Base-by-base conservation (phyloP, 2,797 vertebrate species). In the Euthynnus affinis region DNA sequence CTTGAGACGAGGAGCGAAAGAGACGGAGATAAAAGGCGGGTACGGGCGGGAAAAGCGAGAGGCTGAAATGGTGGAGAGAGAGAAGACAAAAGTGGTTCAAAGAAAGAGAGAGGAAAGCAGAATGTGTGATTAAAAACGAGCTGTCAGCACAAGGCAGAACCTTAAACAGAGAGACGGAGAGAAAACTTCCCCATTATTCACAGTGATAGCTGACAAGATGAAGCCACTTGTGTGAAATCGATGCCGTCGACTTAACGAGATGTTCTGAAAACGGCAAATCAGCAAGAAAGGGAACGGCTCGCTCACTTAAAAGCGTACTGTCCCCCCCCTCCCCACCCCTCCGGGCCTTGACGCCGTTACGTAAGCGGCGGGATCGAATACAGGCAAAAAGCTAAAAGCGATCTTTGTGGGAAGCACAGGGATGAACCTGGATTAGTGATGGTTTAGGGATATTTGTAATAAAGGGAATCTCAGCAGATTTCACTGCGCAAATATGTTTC, bases 341-440 rank as follows among this genome's bases (percentile, higher is more conserved):
- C 58, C 0, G 5, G 87, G 61, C 77, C 56, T 23, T n/a, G 9
- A 2, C 56, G 9, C 2, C 23, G 10, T 89, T 89, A 79, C 37
- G 29, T 81, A 88, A 87, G 53, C 10, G 4, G 7, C 14, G 0
- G 37, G 60, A 82, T 83, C 29, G 48, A 82, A 34, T 61, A 5
- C 51, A 56, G 71, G 66, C 64, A 44, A 10, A 60, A 65, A 74
- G 66, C 71, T 67, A 32, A 68, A 74, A 60, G 85, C 49, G 44
- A 71, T 87, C 73, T 81, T 66, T 63, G 73, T 44, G 71, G 78
- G 78, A 81, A 80, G 81, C 71, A 64, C 25, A 4, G 64, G 71
- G 84, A 80, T 86, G 86, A 89, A 88, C 78, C 75, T 49, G 87
- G 89, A 88, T 91, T 86, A 90, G 68, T 22, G 83, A 71, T 71